Evolutionary conservation across 30 jellyfish, hydroid and myxozoan genomes (phyloP), one percentile per base, ranked within the genome.

Genomic region (Aurelia aurita): DNA sequence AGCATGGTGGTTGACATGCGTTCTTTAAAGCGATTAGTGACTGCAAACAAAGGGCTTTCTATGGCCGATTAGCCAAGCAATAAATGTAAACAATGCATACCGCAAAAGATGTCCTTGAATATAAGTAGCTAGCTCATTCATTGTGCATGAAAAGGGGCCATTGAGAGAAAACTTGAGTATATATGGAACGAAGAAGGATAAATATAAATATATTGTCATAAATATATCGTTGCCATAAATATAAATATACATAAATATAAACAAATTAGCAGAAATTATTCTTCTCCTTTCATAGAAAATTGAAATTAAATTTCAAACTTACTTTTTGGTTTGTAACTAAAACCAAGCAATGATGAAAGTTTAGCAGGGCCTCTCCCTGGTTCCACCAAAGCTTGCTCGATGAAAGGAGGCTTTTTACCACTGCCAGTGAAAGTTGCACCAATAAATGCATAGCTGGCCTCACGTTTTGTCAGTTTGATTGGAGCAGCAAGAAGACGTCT

Each of bases 401-500:
- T 74, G 25, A 7, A 83, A 53, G 87, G 72, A 21, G 93, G 93
- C 63, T 58, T 69, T 23, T 31, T n/a, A 2, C 12, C 28, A 9
- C 25, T 32, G 20, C 87, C 86, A 13, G 87, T 8, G 77, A 12
- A 83, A 2, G 93, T 83, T 15, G 87, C 22, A 3, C 93, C 93
- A 46, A 83, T 32, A 45, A 83, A 83, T 59, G 93, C 93, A 19
- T 25, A 83, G 28, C 93, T 83, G 22, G 76, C 80, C 14, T 87
- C 93, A 54, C 31, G 25, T 3, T 85, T 32, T 11, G 58, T 70
- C 19, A 54, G 21, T 13, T 39, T 57, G 29, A 72, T 72, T 6
- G 93, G 93, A 55, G 73, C 46, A 21, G 79, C 81, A 6, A 83
- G 66, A 1, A 83, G 76, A 14, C 93, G 83, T 18, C 72, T 55